Base-by-base conservation (phyloP, 2,797 vertebrate species). In the Chiroxiphia lanceolata region DNA sequence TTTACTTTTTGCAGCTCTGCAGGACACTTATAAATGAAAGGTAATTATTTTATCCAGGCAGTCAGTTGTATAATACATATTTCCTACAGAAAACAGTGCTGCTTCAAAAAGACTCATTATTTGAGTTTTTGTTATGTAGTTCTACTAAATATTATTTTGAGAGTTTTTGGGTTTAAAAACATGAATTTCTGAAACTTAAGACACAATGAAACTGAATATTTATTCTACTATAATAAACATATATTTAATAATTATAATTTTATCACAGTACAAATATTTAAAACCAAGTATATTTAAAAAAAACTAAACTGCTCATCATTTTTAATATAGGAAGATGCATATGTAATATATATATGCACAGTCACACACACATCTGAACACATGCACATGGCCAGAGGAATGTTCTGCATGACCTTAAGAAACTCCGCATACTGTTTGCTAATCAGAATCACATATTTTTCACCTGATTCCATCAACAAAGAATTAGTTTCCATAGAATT, bases 361-460 rank as follows among this genome's bases (percentile, higher is more conserved):
- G 40, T n/a, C 7, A 72, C 13, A 63, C 51, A 64, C 13, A 44
- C 36, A 74, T 27, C 42, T 53, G 60, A 92, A 87, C 38, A 72
- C 51, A 45, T 3, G 51, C 91, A 70, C 19, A 10, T 5, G 8
- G 60, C 34, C 69, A 75, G 21, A 86, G 29, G 65, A 87, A 94
- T 54, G 77, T 22, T 80, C 75, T 40, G 77, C 17, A 13, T 34
- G 83, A 90, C 56, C 81, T 83, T 40, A 89, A 74, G 57, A 80
- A 87, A 88, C 82, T 59, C 40, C 23, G 25, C 31, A 87, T 26
- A 90, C 60, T 86, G 60, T 82, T 80, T 89, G 70, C 33, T 94
- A 94, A 94, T 89, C 75, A 93, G 88, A 95, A 89, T 44, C 87
- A 96, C 57, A 19, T 84, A 94, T 75, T 94, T 91, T 95, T 91